Evolutionary conservation across 2,113 vertebrate species (phyloP).

Genomic region (Cryptotis parvus): DNA sequence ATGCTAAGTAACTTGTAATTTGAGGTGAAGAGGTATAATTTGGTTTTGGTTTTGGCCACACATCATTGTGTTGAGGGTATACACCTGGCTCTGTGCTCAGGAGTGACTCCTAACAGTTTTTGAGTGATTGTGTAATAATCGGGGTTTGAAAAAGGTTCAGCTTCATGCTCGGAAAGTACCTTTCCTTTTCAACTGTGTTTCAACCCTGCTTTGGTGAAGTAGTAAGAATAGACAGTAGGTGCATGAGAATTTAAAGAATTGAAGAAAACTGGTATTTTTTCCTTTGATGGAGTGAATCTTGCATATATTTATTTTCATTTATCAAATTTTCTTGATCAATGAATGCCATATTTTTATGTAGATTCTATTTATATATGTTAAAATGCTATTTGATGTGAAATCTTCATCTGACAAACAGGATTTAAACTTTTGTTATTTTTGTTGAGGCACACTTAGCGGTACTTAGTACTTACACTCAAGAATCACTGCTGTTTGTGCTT

Average conservation of each 20-base stretch:
- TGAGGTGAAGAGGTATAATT: not conserved
- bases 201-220: not conserved
- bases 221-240: not conserved
- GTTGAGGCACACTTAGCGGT: too few relatives aligned
- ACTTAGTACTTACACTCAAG: too few relatives aligned
- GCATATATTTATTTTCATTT: not conserved
- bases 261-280: not conserved
- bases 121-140: too few relatives aligned
- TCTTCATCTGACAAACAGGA: not conserved
- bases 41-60: too few relatives aligned
- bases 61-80: too few relatives aligned
- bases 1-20: slow-evolving; percentile 4
- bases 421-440: not conserved
- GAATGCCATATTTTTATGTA: not conserved
- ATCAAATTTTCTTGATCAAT: not conserved
- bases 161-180: too few relatives aligned
- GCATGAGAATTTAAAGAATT: not conserved
- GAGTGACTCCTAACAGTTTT: too few relatives aligned
- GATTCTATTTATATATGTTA: slow-evolving; percentile 34
- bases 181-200: too few relatives aligned
- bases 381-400: too few relatives aligned
- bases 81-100: too few relatives aligned
- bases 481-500: too few relatives aligned
- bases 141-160: too few relatives aligned
- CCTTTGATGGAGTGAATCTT: not conserved